phyloP scores from a whole-genome alignment of 2,888 invertebrate genomes.

The Melanostoma scalare region DNA sequence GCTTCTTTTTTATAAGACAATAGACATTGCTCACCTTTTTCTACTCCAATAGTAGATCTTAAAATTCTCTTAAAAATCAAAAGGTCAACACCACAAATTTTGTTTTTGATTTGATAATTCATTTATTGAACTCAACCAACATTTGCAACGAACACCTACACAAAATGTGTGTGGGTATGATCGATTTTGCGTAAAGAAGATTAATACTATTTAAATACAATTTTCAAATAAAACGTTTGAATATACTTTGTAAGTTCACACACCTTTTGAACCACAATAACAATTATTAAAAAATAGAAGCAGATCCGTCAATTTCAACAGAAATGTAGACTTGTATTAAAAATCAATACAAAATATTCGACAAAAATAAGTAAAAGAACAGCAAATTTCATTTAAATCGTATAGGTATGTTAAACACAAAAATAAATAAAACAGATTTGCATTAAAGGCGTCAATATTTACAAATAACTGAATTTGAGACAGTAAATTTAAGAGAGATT shows the following conservation, averaged over 20 bases:
- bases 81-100: too few species aligned
- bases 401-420: not conserved
- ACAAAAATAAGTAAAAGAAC: conserved; percentile 21
- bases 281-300: conserved; percentile 33
- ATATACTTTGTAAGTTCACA: conserved; percentile 50
- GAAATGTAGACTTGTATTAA: conserved; percentile 2
- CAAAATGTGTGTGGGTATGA: too few species aligned
- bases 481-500: conserved; percentile 51
- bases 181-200: too few species aligned
- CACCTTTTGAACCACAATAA: conserved; percentile 45
- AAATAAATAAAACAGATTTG: conserved; percentile 53
- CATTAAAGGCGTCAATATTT: conserved; percentile 57
- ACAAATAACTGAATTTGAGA: conserved; percentile 62
- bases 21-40: too few species aligned
- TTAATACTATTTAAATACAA: conserved; percentile 36
- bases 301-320: conserved; percentile 16
- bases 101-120: too few species aligned
- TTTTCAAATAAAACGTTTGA: conserved; percentile 23
- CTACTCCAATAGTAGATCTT: too few species aligned
- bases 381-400: not conserved
- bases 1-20: too few species aligned
- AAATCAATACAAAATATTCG: conserved; percentile 8
- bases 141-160: too few species aligned
- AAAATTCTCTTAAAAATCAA: too few species aligned
- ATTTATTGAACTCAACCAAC: too few species aligned